A percentile compares a stretch with the other conserved stretches of the same genome.
These are phyloP conservation scores for Tolypeutes matacus DNA, from an alignment of 2,797 vertebrate species.

Conservation along the genomic window DNA sequence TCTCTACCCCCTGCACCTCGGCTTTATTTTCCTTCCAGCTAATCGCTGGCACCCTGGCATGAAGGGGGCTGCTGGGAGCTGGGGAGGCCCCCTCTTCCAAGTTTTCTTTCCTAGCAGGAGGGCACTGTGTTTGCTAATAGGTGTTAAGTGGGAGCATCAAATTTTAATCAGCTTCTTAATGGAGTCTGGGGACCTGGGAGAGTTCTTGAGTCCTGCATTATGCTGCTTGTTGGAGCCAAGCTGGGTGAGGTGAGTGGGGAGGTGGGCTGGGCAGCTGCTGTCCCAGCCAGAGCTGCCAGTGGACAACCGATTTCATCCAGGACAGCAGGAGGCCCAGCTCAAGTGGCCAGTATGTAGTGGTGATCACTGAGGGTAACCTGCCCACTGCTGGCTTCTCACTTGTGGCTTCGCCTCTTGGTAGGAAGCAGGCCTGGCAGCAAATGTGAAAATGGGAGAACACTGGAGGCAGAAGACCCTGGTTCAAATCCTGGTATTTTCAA, in stretches of 20 bases:
- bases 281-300: not conserved
- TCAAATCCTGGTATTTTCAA: not conserved
- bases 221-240: slow-evolving; percentile 55
- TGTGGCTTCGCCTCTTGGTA: not conserved
- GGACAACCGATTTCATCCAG: not conserved
- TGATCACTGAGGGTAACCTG: not conserved
- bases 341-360: not conserved
- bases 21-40: slow-evolving; percentile 58
- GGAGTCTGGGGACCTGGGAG: slow-evolving; percentile 81
- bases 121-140: slow-evolving; percentile 88
- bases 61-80: slow-evolving; percentile 87
- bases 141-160: slow-evolving; percentile 91
- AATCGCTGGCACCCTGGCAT: slow-evolving; percentile 86
- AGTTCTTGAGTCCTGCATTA: slow-evolving; percentile 74
- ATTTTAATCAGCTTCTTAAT: slow-evolving; percentile 91
- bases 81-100: slow-evolving; percentile 86
- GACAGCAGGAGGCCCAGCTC: not conserved
- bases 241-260: slow-evolving; percentile 37
- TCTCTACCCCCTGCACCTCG: not conserved
- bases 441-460: not conserved
- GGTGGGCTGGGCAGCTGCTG: not conserved
- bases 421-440: not conserved
- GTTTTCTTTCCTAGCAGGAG: slow-evolving; percentile 81
- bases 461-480: not conserved
- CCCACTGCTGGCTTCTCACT: not conserved